phyloP scores from a whole-genome alignment of 2,797 vertebrate species.

The Chiloscyllium punctatum region DNA sequence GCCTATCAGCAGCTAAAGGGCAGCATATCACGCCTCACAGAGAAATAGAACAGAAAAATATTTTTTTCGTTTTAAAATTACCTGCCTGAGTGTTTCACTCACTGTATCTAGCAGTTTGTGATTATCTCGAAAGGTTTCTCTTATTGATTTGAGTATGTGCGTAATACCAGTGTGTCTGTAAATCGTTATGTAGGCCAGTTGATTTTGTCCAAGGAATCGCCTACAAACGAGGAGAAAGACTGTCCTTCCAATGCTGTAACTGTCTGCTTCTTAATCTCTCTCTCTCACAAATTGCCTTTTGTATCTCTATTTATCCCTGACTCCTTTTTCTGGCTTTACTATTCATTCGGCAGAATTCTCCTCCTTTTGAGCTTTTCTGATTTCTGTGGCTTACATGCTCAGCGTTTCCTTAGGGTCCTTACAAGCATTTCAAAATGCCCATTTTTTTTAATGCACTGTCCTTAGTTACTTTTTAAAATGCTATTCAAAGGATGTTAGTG shows the following conservation, averaged over 20 bases:
- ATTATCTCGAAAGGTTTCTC: conserved; percentile 18
- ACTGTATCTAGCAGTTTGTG: not conserved
- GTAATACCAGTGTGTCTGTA: not conserved
- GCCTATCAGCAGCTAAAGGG: conserved; percentile 30
- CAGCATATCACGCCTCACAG: conserved; percentile 16
- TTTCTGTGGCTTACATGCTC: not conserved
- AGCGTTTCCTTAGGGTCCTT: not conserved
- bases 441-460: not conserved
- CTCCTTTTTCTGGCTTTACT: not conserved
- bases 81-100: conserved; percentile 19
- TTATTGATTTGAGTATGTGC: not conserved
- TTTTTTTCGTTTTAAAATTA: not conserved
- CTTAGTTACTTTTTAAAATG: not conserved
- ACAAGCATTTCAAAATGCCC: not conserved
- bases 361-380: not conserved
- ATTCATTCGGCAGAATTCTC: not conserved
- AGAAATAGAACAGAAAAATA: not conserved
- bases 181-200: not conserved
- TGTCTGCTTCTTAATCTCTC: not conserved
- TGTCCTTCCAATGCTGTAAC: not conserved
- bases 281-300: not conserved
- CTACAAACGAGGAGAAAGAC: conserved; percentile 12
- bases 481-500: not conserved
- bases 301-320: not conserved
- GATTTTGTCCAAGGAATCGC: conserved; percentile 10